phyloP scores from a whole-genome alignment of 2,888 invertebrate genomes.

The Noctua comes region DNA sequence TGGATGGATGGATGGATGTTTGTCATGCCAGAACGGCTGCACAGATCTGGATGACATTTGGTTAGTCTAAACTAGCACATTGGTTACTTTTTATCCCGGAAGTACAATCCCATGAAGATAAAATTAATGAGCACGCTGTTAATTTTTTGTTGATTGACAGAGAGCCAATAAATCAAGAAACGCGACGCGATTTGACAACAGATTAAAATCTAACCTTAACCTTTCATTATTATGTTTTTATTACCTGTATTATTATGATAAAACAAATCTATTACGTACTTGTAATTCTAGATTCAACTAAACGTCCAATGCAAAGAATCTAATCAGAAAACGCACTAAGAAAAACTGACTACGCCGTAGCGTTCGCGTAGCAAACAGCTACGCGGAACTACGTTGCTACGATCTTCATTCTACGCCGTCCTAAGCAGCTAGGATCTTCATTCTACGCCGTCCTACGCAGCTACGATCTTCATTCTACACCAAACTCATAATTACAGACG shows the following conservation, averaged over 20 bases:
- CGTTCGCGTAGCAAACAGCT: background rate
- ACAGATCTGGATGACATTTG: background rate
- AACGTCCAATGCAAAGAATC: background rate
- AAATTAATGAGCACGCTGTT: background rate
- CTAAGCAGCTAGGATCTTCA: background rate
- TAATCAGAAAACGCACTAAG: background rate
- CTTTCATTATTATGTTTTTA: background rate
- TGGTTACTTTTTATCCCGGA: too few relatives aligned
- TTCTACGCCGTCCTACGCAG: background rate
- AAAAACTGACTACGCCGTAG: slow-evolving; percentile 26
- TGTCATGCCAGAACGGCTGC: background rate
- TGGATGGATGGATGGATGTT: background rate
- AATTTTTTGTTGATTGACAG: background rate
- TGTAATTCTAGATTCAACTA: background rate
- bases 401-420: background rate
- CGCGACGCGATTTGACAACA: background rate
- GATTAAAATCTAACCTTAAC: background rate
- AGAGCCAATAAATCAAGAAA: background rate
- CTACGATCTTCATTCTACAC: background rate
- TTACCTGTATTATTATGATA: background rate
- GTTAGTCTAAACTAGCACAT: background rate
- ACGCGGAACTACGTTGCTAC: slow-evolving; percentile 10
- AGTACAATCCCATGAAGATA: too few relatives aligned
- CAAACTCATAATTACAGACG: slow-evolving; percentile 1
- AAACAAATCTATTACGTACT: background rate